Evolutionary conservation across 2,113 vertebrate genomes (phyloP).

Genomic region (Daphoenositta chrysoptera): DNA sequence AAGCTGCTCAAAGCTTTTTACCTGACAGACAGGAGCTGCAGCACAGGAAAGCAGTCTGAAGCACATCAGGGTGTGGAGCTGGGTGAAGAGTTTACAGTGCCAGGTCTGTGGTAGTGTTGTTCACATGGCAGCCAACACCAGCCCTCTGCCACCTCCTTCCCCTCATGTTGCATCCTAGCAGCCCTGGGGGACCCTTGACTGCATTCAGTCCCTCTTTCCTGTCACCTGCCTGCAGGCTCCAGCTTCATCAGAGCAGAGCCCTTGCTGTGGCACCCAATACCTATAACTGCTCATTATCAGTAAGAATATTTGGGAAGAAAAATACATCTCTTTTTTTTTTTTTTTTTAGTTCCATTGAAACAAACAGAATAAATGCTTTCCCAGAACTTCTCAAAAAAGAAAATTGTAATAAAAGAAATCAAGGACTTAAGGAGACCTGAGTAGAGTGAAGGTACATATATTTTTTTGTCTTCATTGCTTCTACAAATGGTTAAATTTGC

Average conservation of each 20-base stretch:
- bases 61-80: background rate
- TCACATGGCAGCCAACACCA: background rate
- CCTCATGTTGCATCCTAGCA: accelerated
- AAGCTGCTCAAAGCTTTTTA: background rate
- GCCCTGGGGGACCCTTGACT: background rate
- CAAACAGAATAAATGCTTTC: background rate
- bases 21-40: background rate
- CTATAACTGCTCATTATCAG: background rate
- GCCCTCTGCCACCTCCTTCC: background rate
- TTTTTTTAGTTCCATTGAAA: background rate
- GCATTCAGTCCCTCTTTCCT: background rate
- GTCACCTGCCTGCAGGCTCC: background rate
- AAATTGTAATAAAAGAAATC: background rate
- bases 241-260: background rate
- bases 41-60: background rate
- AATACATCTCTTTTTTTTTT: background rate
- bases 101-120: background rate
- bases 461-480: background rate
- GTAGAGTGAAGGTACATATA: background rate
- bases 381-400: background rate
- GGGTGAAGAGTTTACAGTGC: background rate
- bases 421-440: background rate
- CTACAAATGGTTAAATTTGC: background rate
- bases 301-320: background rate
- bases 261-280: background rate